These are phyloP conservation scores for Cottoperca gobio DNA, from an alignment of 2,797 vertebrate genomes.

Conservation along the genomic window DNA sequence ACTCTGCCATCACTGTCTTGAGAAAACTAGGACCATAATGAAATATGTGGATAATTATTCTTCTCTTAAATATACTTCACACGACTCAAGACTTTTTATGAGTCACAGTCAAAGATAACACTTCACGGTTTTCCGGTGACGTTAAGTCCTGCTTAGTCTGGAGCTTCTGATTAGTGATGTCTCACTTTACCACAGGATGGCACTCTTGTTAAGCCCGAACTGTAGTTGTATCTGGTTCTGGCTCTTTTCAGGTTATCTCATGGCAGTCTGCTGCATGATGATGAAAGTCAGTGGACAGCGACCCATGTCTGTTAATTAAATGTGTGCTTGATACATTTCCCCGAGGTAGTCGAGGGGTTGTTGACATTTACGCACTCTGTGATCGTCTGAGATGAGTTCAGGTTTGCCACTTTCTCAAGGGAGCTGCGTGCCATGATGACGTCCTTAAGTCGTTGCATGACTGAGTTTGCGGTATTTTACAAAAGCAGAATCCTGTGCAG, in stretches of 20 bases:
- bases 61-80: background rate
- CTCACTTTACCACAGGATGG: conserved; percentile 82
- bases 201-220: conserved; percentile 80
- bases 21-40: background rate
- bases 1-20: background rate
- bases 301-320: background rate
- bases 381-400: background rate
- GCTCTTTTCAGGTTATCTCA: conserved; percentile 23
- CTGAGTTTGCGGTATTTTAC: background rate
- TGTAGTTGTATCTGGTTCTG: conserved; percentile 9
- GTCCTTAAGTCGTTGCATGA: background rate
- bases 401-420: background rate
- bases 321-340: background rate
- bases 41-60: background rate
- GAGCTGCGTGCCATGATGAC: background rate
- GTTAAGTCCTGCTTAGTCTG: conserved; percentile 1
- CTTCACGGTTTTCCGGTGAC: background rate
- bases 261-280: background rate
- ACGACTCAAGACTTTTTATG: background rate
- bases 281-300: conserved; percentile 3
- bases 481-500: background rate
- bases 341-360: background rate
- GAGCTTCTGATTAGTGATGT: conserved; percentile 58
- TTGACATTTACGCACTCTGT: background rate
- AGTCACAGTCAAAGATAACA: conserved; percentile 1